These are phyloP conservation scores for Lacanobia wlatinum DNA, from an alignment of 2,888 invertebrate genomes.

Conservation along the genomic window DNA sequence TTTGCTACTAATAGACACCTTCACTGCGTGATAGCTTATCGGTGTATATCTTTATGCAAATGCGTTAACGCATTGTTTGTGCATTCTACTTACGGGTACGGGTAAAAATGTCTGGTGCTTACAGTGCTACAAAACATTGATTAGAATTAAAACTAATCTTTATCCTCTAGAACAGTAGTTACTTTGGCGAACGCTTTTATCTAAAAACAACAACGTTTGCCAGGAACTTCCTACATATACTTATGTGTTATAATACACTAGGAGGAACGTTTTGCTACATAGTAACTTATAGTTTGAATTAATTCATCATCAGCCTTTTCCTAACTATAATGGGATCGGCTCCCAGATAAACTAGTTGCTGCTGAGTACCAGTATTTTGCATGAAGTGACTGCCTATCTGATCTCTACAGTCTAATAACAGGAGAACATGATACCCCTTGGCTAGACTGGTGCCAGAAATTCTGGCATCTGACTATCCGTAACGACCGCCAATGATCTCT, in stretches of 20 bases:
- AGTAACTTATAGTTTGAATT: not conserved
- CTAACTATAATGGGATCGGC: too few species aligned
- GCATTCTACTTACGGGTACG: conserved; percentile 8
- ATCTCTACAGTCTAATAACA: too few species aligned
- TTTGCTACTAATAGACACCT: conserved; percentile 4
- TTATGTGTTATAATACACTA: not conserved
- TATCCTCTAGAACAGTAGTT: conserved; percentile 1
- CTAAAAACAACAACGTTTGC: not conserved
- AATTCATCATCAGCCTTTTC: not conserved
- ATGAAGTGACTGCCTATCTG: too few species aligned
- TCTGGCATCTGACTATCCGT: too few species aligned
- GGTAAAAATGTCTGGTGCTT: not conserved
- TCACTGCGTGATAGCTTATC: conserved; percentile 4
- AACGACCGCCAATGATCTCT: too few species aligned
- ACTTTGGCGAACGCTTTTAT: not conserved
- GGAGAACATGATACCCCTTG: too few species aligned
- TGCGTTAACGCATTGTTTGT: not conserved
- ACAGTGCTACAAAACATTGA: not conserved
- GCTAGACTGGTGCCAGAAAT: too few species aligned
- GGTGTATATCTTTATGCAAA: not conserved
- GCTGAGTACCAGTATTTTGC: too few species aligned
- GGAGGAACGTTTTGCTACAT: not conserved
- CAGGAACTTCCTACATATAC: not conserved
- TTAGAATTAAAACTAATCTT: not conserved
- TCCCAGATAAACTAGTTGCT: too few species aligned